phyloP scores from a whole-genome alignment of 2,888 invertebrate species.

The Buathra laborator region DNA sequence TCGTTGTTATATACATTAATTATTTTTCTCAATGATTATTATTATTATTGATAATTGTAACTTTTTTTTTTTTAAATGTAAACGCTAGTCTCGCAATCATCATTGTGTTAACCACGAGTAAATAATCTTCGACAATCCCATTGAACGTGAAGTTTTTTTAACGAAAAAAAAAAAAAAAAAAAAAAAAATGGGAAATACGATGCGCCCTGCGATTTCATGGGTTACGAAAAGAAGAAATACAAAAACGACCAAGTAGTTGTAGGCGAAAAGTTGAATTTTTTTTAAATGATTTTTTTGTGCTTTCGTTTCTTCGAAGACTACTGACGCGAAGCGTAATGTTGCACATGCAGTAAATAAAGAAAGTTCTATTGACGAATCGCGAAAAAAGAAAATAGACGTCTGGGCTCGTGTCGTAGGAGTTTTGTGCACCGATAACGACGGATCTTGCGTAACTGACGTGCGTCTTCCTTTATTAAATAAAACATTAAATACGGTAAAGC shows the following conservation, averaged over 20 bases:
- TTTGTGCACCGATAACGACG: conserved; percentile 66
- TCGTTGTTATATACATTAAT: conserved; percentile 48
- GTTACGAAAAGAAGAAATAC: conserved; percentile 52
- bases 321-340: conserved; percentile 40
- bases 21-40: conserved; percentile 45
- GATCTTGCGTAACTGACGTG: conserved; percentile 71
- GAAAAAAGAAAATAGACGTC: conserved; percentile 45
- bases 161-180: neutral
- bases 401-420: conserved; percentile 66
- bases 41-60: conserved; percentile 51
- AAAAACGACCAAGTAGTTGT: conserved; percentile 68
- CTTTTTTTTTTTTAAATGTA: conserved; percentile 70
- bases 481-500: conserved; percentile 67
- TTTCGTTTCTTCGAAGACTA: conserved; percentile 43
- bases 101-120: conserved; percentile 51
- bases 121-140: conserved; percentile 29
- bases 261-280: conserved; percentile 51
- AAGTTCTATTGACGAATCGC: conserved; percentile 36
- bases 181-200: conserved; percentile 10
- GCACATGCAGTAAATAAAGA: conserved; percentile 43
- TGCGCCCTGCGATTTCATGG: conserved; percentile 67
- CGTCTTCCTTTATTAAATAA: conserved; percentile 76
- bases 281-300: conserved; percentile 38
- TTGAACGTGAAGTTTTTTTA: conserved; percentile 46
- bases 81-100: conserved; percentile 80